Evolutionary conservation across 2,797 vertebrate species (phyloP).

Genomic region (Scomberomorus guttatus): DNA sequence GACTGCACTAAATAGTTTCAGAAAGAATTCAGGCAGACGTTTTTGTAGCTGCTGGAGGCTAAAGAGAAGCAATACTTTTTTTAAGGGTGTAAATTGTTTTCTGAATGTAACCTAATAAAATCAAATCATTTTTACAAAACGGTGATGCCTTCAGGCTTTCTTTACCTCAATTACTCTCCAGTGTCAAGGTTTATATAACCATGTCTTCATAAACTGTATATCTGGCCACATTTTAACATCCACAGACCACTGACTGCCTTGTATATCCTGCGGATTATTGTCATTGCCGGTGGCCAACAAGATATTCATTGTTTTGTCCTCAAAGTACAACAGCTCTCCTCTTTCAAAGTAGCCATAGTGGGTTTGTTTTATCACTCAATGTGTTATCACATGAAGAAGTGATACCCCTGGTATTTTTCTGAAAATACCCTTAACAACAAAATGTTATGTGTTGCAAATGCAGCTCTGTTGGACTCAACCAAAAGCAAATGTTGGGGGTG

Average conservation of each 20-base stretch:
- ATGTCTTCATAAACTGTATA: slow-evolving; percentile 3
- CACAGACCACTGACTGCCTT: slow-evolving; percentile 9
- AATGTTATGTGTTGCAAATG: neutral
- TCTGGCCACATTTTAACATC: neutral
- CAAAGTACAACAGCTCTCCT: neutral
- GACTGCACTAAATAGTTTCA: neutral
- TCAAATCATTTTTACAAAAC: neutral
- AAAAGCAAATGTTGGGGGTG: neutral
- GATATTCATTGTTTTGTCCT: slow-evolving; percentile 1
- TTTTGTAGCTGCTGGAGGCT: neutral
- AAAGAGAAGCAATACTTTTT: neutral
- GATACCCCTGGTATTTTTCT: neutral
- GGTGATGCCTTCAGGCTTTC: slow-evolving; percentile 1
- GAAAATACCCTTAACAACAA: neutral
- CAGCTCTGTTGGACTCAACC: neutral
- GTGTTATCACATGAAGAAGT: neutral
- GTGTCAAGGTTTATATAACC: neutral
- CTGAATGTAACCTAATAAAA: neutral
- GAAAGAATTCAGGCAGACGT: neutral
- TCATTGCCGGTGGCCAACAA: neutral
- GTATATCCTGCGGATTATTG: neutral
- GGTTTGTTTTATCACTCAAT: neutral
- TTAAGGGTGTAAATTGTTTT: neutral
- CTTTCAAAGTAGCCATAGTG: neutral
- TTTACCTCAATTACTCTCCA: neutral